These are phyloP conservation scores for Catocala sponsa DNA, from an alignment of 2,888 invertebrate genomes.

Conservation along the genomic window DNA sequence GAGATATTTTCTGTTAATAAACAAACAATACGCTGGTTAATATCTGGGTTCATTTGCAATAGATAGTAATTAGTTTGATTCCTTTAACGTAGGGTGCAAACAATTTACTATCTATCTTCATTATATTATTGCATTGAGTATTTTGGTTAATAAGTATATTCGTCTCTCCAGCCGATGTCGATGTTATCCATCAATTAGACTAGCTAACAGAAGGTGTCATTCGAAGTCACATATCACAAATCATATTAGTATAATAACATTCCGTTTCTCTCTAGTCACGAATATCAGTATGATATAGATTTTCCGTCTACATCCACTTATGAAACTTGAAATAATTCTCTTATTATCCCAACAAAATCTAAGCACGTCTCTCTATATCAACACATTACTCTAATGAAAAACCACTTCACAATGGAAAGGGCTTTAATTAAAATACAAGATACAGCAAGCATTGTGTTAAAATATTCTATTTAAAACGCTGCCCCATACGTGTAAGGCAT, in stretches of 20 bases:
- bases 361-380: no score
- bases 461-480: constrained; percentile 53
- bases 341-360: no score
- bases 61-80: no score
- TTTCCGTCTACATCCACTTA: neutral
- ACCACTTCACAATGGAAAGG: constrained; percentile 5
- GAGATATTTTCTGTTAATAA: no score
- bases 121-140: neutral
- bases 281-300: neutral
- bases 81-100: no score
- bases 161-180: constrained; percentile 2
- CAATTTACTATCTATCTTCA: no score
- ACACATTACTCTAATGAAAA: constrained; percentile 1
- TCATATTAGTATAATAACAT: neutral
- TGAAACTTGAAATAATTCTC: no score
- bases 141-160: neutral
- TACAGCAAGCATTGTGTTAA: constrained; percentile 36
- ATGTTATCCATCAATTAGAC: constrained; percentile 38
- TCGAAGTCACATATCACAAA: constrained; percentile 19
- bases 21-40: no score
- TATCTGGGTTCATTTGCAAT: no score
- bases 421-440: constrained; percentile 11
- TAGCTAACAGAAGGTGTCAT: constrained; percentile 1
- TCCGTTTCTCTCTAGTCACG: neutral
- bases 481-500: constrained; percentile 51